Conservation (phyloP, 2,888 invertebrate species). For the Nasonia oneida region DNA sequence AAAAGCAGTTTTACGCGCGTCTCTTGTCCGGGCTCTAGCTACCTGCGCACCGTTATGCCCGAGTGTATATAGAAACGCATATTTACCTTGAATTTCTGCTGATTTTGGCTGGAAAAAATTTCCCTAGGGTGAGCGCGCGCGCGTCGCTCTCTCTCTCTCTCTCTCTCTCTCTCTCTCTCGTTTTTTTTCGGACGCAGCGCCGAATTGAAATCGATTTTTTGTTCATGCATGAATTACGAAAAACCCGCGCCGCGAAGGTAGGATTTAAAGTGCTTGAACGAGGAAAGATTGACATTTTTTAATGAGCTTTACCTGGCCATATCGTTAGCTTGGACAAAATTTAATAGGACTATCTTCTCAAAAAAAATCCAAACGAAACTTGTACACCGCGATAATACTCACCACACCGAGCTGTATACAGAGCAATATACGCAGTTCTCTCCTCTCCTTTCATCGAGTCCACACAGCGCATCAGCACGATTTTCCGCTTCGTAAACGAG, state of each 20-base stretch:
- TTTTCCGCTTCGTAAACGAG: slow-evolving; percentile 21
- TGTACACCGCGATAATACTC: too few species aligned
- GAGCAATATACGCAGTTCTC: too few species aligned
- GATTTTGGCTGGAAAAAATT: slow-evolving; percentile 30
- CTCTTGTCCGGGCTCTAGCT: not conserved
- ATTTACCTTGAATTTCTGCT: slow-evolving; percentile 33
- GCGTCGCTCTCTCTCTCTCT: too few species aligned
- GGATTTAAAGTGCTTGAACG: not conserved
- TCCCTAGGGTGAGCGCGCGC: slow-evolving; percentile 8
- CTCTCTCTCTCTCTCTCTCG: not conserved
- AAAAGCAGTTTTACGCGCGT: not conserved
- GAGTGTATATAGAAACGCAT: not conserved
- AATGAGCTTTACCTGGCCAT: not conserved
- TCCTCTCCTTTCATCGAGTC: too few species aligned
- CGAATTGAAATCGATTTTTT: slow-evolving; percentile 40
- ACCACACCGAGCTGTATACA: too few species aligned
- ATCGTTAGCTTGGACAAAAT: too few species aligned
- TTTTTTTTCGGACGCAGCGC: not conserved
- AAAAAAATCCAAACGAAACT: too few species aligned
- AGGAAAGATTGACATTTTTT: not conserved
- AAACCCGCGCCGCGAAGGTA: not conserved
- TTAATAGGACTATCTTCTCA: too few species aligned
- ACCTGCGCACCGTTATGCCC: too few species aligned
- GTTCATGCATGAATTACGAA: slow-evolving; percentile 20
- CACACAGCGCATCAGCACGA: not conserved